Conservation (phyloP, 2,113 vertebrate species). For the Sebastes fasciatus region DNA sequence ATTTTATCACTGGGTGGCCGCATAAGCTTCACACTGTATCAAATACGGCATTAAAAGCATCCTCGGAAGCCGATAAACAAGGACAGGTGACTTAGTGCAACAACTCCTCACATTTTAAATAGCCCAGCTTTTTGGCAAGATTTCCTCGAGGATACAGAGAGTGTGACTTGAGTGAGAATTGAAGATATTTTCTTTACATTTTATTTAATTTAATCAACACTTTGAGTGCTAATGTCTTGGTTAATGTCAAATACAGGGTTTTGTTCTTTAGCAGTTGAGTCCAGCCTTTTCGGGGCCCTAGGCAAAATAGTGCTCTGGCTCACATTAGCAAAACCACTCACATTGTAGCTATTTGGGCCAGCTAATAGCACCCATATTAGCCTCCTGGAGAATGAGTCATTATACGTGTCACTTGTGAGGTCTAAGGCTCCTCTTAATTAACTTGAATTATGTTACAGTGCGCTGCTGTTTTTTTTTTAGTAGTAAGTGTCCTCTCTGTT, state of each 20-base stretch:
- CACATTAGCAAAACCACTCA: neutral
- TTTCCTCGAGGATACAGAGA: neutral
- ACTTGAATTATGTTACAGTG: neutral
- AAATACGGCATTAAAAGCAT: neutral
- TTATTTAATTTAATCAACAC: neutral
- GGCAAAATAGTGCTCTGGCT: neutral
- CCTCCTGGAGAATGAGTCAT: neutral
- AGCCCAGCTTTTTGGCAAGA: neutral
- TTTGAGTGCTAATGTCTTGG: neutral
- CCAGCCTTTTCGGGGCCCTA: neutral
- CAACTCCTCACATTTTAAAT: neutral
- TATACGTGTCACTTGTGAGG: neutral
- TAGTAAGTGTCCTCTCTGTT: slow-evolving; percentile 1
- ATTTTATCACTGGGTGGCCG: neutral
- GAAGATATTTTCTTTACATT: neutral
- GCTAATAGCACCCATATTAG: neutral
- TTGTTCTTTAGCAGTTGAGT: neutral
- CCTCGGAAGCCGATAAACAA: slow-evolving; percentile 8
- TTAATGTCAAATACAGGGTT: neutral
- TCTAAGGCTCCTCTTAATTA: neutral
- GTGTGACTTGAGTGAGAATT: neutral
- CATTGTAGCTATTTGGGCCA: neutral
- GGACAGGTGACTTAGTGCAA: neutral
- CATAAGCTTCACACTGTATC: neutral
- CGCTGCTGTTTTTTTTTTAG: neutral